A percentile compares a stretch with the other conserved stretches of the same genome.
Evolutionary conservation across 2,113 vertebrate genomes (phyloP).

Genomic region (Apaloderma vittatum): DNA sequence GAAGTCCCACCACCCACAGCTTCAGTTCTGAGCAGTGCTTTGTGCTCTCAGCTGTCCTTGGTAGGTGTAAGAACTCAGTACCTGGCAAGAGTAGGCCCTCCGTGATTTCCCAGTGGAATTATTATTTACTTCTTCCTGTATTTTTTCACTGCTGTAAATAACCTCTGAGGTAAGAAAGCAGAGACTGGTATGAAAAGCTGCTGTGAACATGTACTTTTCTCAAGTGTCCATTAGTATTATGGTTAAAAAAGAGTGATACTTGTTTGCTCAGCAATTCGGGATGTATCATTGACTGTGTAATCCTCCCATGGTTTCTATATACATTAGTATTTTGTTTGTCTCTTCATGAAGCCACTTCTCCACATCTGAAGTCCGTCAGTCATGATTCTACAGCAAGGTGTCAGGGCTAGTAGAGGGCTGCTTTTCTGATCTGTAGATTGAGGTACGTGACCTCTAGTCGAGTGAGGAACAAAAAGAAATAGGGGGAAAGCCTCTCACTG

Average conservation of each 20-base stretch:
- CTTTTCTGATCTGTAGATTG: background rate
- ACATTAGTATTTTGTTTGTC: background rate
- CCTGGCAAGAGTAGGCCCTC: background rate
- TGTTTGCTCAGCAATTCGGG: fast-evolving
- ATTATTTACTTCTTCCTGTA: background rate
- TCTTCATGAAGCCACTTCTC: background rate
- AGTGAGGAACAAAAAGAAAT: background rate
- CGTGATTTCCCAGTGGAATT: background rate
- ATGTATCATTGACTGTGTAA: background rate
- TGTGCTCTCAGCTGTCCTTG: background rate
- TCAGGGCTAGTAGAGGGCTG: background rate
- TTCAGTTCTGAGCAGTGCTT: background rate
- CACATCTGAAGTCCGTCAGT: background rate
- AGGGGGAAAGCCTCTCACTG: background rate
- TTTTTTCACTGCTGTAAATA: background rate
- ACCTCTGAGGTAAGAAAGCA: background rate
- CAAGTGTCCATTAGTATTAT: background rate
- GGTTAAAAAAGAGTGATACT: background rate
- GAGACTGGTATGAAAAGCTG: background rate
- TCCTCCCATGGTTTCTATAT: background rate
- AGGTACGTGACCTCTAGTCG: background rate
- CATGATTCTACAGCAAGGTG: background rate
- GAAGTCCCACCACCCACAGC: background rate
- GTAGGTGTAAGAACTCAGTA: background rate
- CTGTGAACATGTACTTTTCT: background rate